Evolutionary conservation across 2,888 invertebrate species (phyloP).

Genomic region (Cantharis lateralis): DNA sequence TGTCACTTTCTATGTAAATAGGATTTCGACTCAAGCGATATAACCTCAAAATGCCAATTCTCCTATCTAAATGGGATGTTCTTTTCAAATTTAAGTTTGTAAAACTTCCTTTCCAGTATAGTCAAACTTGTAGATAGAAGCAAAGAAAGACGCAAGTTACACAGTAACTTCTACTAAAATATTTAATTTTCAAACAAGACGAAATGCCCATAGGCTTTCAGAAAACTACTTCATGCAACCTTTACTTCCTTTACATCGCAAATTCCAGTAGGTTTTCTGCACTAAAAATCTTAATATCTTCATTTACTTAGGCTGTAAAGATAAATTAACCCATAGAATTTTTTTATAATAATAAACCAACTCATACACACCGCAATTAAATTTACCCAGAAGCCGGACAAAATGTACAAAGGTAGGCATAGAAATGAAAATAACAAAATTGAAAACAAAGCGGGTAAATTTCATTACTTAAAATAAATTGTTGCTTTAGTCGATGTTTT

Average conservation of each 20-base stretch:
- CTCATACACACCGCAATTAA: background rate
- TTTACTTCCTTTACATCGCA: background rate
- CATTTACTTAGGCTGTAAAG: background rate
- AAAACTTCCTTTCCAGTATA: slow-evolving; percentile 9
- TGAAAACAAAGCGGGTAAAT: background rate
- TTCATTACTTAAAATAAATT: background rate
- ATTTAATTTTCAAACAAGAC: slow-evolving; percentile 1
- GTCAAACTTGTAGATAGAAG: slow-evolving; percentile 1
- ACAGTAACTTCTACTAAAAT: background rate
- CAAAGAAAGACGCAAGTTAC: background rate
- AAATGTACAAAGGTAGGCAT: background rate
- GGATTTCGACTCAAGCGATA: slow-evolving; percentile 6
- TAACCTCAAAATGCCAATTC: slow-evolving; percentile 18
- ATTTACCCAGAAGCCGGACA: background rate
- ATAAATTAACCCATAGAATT: background rate
- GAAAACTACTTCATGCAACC: background rate
- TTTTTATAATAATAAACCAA: background rate
- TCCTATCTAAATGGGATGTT: slow-evolving; percentile 22
- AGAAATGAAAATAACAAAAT: background rate
- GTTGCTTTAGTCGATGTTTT: background rate
- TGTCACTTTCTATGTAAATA: background rate
- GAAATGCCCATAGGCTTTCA: background rate
- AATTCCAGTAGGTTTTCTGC: background rate
- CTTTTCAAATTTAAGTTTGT: slow-evolving; percentile 17
- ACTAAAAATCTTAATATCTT: background rate